Percentiles rank a stretch among this genome's conserved stretches.
Evolutionary conservation across 2,797 vertebrate species (phyloP).

Genomic region (Peromyscus attwateri): DNA sequence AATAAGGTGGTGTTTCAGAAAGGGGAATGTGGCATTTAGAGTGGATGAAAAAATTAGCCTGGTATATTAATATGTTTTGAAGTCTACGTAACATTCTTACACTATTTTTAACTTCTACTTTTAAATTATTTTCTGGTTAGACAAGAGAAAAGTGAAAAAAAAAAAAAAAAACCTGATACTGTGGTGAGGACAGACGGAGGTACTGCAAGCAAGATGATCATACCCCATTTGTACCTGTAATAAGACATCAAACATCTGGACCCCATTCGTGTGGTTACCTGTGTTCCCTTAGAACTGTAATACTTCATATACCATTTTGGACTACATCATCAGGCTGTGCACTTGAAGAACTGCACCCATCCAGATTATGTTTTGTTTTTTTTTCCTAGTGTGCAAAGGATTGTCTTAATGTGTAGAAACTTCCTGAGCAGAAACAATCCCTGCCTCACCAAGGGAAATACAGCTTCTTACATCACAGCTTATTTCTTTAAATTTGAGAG

Average conservation of each 20-base stretch:
- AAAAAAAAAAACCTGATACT: neutral
- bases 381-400: neutral
- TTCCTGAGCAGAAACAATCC: neutral
- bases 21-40: neutral
- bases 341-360: neutral
- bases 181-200: fast-evolving
- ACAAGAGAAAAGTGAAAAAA: neutral
- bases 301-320: fast-evolving
- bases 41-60: neutral
- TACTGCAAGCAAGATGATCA: neutral
- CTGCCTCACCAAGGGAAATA: neutral
- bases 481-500: neutral
- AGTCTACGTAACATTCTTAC: neutral
- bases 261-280: neutral
- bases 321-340: neutral
- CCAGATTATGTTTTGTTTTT: neutral
- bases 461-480: neutral
- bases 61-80: neutral
- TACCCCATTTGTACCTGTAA: fast-evolving
- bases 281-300: neutral
- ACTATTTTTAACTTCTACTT: neutral
- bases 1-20: neutral
- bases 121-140: neutral
- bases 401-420: neutral
- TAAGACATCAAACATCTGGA: neutral